Base-by-base conservation (phyloP, 2,888 invertebrate species). In the Scaeva pyrastri region DNA sequence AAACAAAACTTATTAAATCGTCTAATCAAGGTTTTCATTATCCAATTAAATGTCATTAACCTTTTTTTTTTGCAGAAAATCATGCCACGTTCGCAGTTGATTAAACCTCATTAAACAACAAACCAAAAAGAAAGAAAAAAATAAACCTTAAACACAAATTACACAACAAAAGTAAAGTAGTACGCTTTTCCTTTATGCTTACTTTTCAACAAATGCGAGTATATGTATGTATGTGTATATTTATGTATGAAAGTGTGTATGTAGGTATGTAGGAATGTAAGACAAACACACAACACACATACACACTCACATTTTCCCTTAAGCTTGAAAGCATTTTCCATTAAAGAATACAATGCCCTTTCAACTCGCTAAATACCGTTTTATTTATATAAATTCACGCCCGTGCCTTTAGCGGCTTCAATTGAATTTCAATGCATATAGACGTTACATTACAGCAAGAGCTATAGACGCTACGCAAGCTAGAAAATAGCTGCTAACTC, bases 371-470 rank as follows among this genome's bases (percentile, higher is more conserved):
- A 48, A 66, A 41, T 66, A 66, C 79, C 72, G 66, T 71, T 56
- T 60, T 50, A 76, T 72, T 82, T 82, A 77, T 82, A 66, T 77
- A 72, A 78, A 78, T 78, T 83, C 36, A 73, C 74, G 74, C 50
- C 62, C 74, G 56, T 52, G 68, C 74, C 41, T 60, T 62, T 41
- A 41, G 79, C 26, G 64, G 50, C 48, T 78, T 84, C 79, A 84
- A 84, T 84, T 84, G 79, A 74, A 79, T 78, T 84, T 74, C 74
- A 48, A 64, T 62, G 48, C 60, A 66, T 26, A 31, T 26, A 26
- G 0, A 1, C n/a, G n/a, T n/a, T 26, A 26, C 26, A 26, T 26
- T 31, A 31, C 8, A 31, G 31, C 6, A 31, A 31, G n/a, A n/a
- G 31, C 31, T 31, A 31, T 31, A 1, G 1, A 31, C 6, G 31